Conservation (phyloP, 1,140 invertebrate species). For the Dufourea novaeangliae region DNA sequence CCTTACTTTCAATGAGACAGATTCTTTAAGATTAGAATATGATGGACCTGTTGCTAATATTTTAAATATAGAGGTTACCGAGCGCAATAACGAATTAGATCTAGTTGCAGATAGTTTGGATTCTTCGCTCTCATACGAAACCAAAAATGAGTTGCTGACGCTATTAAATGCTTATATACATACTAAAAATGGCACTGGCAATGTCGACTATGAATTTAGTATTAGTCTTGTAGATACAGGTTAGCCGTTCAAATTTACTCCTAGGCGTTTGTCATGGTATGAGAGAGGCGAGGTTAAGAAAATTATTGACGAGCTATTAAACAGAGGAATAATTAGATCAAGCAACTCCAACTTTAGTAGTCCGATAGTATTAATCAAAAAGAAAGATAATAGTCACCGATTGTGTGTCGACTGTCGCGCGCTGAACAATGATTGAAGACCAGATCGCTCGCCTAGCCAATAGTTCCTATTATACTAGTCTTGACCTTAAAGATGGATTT, state of each 20-base stretch:
- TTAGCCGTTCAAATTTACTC: background rate
- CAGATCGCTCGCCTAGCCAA: no score
- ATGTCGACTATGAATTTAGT: background rate
- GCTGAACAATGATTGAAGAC: background rate
- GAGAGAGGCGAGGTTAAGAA: background rate
- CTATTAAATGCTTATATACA: no score
- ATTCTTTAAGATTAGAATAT: background rate
- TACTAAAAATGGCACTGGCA: no score
- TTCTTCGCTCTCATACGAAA: no score
- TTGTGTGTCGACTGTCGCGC: background rate
- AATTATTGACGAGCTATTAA: background rate
- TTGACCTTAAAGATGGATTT: conserved; percentile 33
- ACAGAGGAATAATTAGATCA: background rate
- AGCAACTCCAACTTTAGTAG: background rate
- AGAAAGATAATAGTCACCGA: background rate
- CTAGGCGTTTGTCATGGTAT: background rate
- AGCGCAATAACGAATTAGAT: background rate
- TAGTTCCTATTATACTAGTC: no score
- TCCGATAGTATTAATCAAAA: background rate
- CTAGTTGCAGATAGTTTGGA: background rate
- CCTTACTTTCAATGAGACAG: background rate
- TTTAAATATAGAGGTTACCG: background rate
- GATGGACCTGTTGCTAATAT: background rate
- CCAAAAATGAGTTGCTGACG: no score
- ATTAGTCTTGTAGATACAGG: background rate